These are phyloP conservation scores for Seira musarum DNA, from an alignment of 2,888 invertebrate genomes.

Conservation along the genomic window DNA sequence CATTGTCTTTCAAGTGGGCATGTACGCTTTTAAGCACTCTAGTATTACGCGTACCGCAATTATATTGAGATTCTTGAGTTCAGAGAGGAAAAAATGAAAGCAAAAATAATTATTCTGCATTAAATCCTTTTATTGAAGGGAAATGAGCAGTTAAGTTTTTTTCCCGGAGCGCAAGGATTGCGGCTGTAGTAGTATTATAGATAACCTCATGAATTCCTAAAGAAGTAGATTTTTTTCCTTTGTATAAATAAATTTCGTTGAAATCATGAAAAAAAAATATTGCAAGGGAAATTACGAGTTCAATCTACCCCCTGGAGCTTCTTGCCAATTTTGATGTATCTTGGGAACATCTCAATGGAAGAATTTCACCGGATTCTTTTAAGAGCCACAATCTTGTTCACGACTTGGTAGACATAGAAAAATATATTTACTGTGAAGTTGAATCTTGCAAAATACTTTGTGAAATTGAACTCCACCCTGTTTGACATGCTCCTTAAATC, in stretches of 20 bases:
- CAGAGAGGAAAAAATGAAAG: not conserved
- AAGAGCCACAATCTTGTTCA: too few species aligned
- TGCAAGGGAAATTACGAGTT: conserved; percentile 17
- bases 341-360: not conserved
- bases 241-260: too few species aligned
- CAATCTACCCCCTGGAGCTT: conserved; percentile 52
- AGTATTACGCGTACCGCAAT: too few species aligned
- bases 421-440: not conserved
- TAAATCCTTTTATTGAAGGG: not conserved
- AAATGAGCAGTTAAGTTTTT: not conserved
- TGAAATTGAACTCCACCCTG: not conserved
- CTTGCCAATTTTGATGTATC: conserved; percentile 37
- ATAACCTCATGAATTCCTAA: too few species aligned
- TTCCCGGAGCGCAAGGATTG: too few species aligned
- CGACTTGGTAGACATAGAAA: too few species aligned
- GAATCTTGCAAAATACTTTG: too few species aligned
- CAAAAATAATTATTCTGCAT: not conserved
- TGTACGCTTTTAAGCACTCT: not conserved
- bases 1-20: not conserved
- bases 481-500: not conserved
- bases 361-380: too few species aligned
- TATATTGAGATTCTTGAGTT: too few species aligned
- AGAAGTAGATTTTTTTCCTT: too few species aligned
- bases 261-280: not conserved
- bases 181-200: too few species aligned